These are phyloP conservation scores for fruit fly (Drosophila melanogaster) DNA, from an alignment of 1,140 invertebrate species.

Conservation along the genomic window Release_6_plus_ISO1_MT NT_033777.3:5085501-5086000, in stretches of 20 bases:
- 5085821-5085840: constrained; percentile 66
- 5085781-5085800: constrained; percentile 55
- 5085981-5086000: constrained; percentile 81
- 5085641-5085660: constrained; percentile 36
- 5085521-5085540: constrained; percentile 90
- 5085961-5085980: constrained; percentile 68
- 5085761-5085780: constrained; percentile 43
- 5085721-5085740: constrained; percentile 62
- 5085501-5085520: constrained; percentile 91
- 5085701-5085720: constrained; percentile 57
- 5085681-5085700: constrained; percentile 58
- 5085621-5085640: constrained; percentile 45
- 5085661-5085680: constrained; percentile 53
- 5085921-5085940: constrained; percentile 61
- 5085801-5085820: constrained; percentile 57
- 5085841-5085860: constrained; percentile 72
- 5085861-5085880: constrained; percentile 73
- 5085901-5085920: constrained; percentile 48
- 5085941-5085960: constrained; percentile 59
- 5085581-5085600: constrained; percentile 91
- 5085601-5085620: constrained; percentile 79
- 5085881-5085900: constrained; percentile 67
- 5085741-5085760: constrained; percentile 54
- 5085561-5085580: constrained; percentile 93
- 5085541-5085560: constrained; percentile 93